Base-by-base conservation (phyloP, 2,797 vertebrate species). In the Capromys pilorides region DNA sequence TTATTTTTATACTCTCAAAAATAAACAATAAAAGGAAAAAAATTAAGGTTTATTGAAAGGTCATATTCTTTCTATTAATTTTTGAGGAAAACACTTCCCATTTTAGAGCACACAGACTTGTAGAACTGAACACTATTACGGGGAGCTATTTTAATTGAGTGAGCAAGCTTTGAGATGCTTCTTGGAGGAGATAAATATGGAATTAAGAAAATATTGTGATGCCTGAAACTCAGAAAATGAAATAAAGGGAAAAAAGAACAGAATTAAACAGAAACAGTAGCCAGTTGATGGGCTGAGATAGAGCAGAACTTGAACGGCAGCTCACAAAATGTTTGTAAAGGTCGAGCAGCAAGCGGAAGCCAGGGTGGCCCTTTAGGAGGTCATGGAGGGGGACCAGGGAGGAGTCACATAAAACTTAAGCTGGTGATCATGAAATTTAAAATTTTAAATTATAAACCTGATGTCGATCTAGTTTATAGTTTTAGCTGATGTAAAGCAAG, bases 401-500 rank as follows among this genome's bases (percentile, higher is more conserved):
- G 62, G 49, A 95, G 33, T 78, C 71, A 28, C 45, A 41, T 79
- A 78, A 96, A 59, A 36, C 36, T 91, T 96, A 95, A 94, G 83
- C 67, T 83, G 94, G 95, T 96, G 88, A 86, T 97, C 98, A 97
- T 2, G 54, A 96, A n/a, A n/a, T n/a, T n/a, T n/a, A n/a, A 98
- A 98, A 97, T 88, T 95, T 91, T 97, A 94, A 96, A 96, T 75
- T 97, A 94, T 93, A 97, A 92, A 81, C 82, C 97, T 97, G 97
- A 97, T 97, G 87, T 94, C 95, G 94, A 93, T 97, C 94, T 97
- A 96, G 90, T 96, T 98, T 97, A 97, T 90, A 73, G 78, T 96
- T 97, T 98, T 81, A 95, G 96, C 93, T 97, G 96, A 96, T 97
- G 96, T 96, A 97, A 98, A 96, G 78, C 69, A 97, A 97, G 96